Conservation (phyloP, 2,797 vertebrate species). For the Lepidocolaptes lacrymiger region DNA sequence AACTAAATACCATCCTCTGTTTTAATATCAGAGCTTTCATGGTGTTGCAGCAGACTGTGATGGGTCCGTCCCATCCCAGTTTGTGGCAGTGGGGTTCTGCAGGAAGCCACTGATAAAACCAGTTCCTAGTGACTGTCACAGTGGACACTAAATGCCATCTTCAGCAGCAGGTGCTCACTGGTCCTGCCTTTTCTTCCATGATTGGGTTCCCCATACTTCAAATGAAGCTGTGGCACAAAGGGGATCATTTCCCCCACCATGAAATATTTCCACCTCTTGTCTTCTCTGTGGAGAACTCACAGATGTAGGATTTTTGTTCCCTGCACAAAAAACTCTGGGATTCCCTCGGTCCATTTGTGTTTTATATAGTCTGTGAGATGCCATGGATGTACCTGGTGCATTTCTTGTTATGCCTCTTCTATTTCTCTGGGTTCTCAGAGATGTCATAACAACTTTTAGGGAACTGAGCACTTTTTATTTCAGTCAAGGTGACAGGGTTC, state of each 20-base stretch:
- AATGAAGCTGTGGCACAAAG: not conserved
- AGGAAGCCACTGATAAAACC: not conserved
- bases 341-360: not conserved
- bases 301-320: not conserved
- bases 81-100: not conserved
- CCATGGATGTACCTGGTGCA: not conserved
- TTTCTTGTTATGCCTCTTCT: not conserved
- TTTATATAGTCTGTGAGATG: not conserved
- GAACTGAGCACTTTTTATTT: not conserved
- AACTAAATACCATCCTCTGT: not conserved
- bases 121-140: not conserved
- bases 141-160: not conserved
- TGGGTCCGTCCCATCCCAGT: fast-evolving
- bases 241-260: fast-evolving
- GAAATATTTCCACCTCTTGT: not conserved
- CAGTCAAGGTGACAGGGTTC: not conserved
- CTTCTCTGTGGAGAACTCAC: not conserved
- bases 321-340: not conserved
- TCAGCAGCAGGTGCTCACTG: not conserved
- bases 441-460: not conserved
- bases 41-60: not conserved
- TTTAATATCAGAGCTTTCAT: not conserved
- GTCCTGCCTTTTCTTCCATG: not conserved
- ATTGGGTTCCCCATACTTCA: not conserved
- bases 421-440: not conserved